Evolutionary conservation across 2,888 invertebrate genomes (phyloP), one percentile per base, ranked within the genome.

Genomic region (Cacoxenus indagator): DNA sequence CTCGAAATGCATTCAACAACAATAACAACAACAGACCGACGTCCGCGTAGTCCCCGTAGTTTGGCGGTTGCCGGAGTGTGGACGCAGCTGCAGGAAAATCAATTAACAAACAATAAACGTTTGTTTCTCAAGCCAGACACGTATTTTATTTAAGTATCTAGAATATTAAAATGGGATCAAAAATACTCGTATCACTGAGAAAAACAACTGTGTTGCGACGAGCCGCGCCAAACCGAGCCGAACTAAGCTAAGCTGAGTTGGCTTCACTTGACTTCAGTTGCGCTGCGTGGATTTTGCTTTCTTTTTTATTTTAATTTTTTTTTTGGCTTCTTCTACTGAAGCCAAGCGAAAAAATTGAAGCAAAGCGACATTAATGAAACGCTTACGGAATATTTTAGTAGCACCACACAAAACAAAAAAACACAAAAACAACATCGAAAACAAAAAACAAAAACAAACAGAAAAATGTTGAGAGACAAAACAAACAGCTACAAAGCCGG

Each of bases 151-250:
- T 84, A 84, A 86, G 86, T 87, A 87, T 87, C 87, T 86, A 86
- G 87, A 87, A 87, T 87, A 87, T 87, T 87, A 87, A 87, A 87
- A 87, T 87, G 87, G 86, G 87, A 87, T 87, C 87, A 87, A 84
- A 78, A 77, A 74, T n/a, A n/a, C n/a, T n/a, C n/a, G n/a, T 81
- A 76, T 78, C 76, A 68, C 24, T 26, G 54, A 54, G 46, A 54
- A 51, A 19, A 27, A 27, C 45, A 64, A 46, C 64, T 29, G n/a
- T n/a, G n/a, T n/a, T n/a, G n/a, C n/a, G n/a, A n/a, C n/a, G n/a
- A n/a, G n/a, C n/a, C n/a, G n/a, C n/a, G n/a, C n/a, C n/a, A n/a
- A n/a, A n/a, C n/a, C n/a, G n/a, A n/a, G n/a, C n/a, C 37, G 14
- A 37, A 37, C 37, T 37, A 8, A 37, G 1, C 31, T 31, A 5